These are phyloP conservation scores for Dryomyza anilis DNA, from an alignment of 2,888 invertebrate genomes.

Conservation along the genomic window DNA sequence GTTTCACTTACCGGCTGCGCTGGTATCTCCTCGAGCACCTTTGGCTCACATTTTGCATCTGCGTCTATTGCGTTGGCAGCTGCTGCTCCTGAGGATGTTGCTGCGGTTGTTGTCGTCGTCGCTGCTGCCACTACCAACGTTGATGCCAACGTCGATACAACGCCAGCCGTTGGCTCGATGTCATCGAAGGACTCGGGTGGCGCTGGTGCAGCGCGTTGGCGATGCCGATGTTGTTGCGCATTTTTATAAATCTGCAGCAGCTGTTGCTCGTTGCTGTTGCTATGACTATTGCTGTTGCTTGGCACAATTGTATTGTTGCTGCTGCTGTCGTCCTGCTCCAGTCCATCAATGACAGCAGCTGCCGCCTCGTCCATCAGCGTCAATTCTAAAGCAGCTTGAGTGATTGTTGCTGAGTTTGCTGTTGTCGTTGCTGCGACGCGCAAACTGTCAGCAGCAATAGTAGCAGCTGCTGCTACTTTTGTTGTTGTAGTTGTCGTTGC, in stretches of 20 bases:
- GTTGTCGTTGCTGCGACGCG: slow-evolving; percentile 8
- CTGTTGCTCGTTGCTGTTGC: slow-evolving; percentile 29
- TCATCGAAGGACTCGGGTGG: slow-evolving; percentile 40
- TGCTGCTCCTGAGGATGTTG: slow-evolving; percentile 28
- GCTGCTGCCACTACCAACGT: slow-evolving; percentile 32
- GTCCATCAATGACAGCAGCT: too few relatives aligned
- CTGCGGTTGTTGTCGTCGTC: slow-evolving; percentile 20
- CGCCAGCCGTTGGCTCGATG: slow-evolving; percentile 42
- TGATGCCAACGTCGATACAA: slow-evolving; percentile 42
- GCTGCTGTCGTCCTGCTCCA: slow-evolving; percentile 43
- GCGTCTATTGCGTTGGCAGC: slow-evolving; percentile 33
- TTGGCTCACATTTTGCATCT: slow-evolving; percentile 55
- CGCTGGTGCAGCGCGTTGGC: slow-evolving; percentile 32
- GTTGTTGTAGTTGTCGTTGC: slow-evolving; percentile 31
- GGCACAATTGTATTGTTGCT: slow-evolving; percentile 49
- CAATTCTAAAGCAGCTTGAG: slow-evolving; percentile 27
- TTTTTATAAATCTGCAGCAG: too few relatives aligned
- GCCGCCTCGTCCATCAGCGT: too few relatives aligned
- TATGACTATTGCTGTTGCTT: slow-evolving; percentile 42
- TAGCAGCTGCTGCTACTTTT: slow-evolving; percentile 35
- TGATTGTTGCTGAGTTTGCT: slow-evolving; percentile 3
- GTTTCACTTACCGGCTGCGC: slow-evolving; percentile 59
- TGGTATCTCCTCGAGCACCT: slow-evolving; percentile 56
- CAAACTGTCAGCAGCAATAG: too few relatives aligned
- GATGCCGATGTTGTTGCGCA: slow-evolving; percentile 32